Evolutionary conservation across 1,140 invertebrate genomes (phyloP).

Genomic region (Tetramorium parvispinum): DNA sequence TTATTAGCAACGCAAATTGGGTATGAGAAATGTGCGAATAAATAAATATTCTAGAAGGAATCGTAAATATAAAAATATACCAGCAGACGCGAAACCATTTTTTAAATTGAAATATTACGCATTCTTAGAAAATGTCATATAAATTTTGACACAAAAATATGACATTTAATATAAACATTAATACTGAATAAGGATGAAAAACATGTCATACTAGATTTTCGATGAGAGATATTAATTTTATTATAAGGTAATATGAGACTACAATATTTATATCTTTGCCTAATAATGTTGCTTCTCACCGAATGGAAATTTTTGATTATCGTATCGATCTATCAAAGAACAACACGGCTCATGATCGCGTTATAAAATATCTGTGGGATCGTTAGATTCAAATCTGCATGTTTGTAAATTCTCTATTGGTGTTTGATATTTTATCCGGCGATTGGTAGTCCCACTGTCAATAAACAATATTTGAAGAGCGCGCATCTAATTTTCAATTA

Average conservation of each 20-base stretch:
- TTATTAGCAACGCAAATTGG: conserved; percentile 28
- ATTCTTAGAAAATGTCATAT: not conserved
- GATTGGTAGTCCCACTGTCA: not conserved
- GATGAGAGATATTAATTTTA: not conserved
- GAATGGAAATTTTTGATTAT: not conserved
- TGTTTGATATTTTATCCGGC: conserved; percentile 5
- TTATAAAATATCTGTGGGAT: conserved; percentile 3
- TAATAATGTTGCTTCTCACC: too few species aligned
- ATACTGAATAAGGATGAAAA: not conserved
- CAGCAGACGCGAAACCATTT: not conserved
- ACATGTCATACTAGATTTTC: not conserved
- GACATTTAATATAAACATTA: not conserved
- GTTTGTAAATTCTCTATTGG: not conserved
- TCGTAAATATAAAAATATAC: not conserved
- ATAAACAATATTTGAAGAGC: conserved; percentile 8
- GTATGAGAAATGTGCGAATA: conserved; percentile 10
- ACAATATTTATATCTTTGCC: not conserved
- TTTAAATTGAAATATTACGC: conserved; percentile 7
- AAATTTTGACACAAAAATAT: not conserved
- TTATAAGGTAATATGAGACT: not conserved
- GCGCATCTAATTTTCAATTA: conserved; percentile 4
- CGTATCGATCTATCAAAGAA: not conserved
- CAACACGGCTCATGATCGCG: not conserved
- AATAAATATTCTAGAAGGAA: not conserved
- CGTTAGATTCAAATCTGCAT: not conserved